These are phyloP conservation scores for Hemichromis elongatus DNA, from an alignment of 2,113 vertebrate species.

Conservation along the genomic window DNA sequence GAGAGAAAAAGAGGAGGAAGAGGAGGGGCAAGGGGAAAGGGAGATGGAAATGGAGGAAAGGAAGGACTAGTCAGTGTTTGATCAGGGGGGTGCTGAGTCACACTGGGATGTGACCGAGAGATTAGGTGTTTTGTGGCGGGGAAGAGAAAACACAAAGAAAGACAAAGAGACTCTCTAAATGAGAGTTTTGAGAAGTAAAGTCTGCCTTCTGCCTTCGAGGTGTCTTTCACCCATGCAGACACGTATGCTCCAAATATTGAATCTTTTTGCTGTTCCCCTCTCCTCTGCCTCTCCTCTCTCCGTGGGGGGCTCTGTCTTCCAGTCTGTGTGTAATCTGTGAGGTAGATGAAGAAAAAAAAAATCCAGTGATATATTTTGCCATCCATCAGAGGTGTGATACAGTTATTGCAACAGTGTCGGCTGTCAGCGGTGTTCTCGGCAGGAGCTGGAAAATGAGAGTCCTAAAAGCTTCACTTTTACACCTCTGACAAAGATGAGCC, in stretches of 20 bases:
- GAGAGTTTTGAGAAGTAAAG: constrained; percentile 13
- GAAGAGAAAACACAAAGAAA: not conserved
- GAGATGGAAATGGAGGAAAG: constrained; percentile 14
- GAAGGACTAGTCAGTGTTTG: constrained; percentile 37
- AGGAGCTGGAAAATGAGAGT: constrained; percentile 7
- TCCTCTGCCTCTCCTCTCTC: not conserved
- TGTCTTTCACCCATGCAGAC: not conserved
- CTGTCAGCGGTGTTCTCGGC: not conserved
- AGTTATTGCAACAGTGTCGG: not conserved
- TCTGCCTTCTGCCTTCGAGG: not conserved
- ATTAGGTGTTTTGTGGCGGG: constrained; percentile 8
- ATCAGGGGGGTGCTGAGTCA: constrained; percentile 54
- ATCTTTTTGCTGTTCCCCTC: not conserved
- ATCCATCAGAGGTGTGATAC: constrained; percentile 26
- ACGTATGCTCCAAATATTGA: not conserved
- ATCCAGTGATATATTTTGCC: constrained; percentile 16
- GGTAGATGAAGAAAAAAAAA: constrained; percentile 31
- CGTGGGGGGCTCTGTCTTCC: constrained; percentile 3
- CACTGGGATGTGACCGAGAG: constrained; percentile 33
- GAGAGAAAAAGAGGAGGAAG: not conserved
- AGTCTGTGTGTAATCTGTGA: not conserved
- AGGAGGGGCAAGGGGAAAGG: not conserved
- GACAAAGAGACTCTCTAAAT: constrained; percentile 14
- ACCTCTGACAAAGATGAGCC: constrained; percentile 2
- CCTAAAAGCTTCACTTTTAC: constrained; percentile 22